Evolutionary conservation across 2,113 vertebrate genomes (phyloP), one percentile per base, ranked within the genome.

Genomic region (Propithecus coquereli): DNA sequence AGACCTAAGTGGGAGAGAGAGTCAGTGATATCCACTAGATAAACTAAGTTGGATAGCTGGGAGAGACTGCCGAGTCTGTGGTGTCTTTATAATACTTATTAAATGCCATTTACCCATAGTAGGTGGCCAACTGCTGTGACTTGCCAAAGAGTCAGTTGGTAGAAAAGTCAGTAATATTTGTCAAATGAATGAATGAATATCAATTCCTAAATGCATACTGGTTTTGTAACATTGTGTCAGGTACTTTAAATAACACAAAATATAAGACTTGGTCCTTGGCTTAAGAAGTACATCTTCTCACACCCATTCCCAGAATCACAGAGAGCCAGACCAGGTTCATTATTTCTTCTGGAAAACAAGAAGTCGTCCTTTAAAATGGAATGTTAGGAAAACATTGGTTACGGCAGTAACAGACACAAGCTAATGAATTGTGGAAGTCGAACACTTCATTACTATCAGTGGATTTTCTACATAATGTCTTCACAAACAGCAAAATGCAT

Each of bases 331-430:
- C 32, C 6, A 54, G 5, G 5, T 74, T 90, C 11, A 52, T 40
- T 54, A 45, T 89, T 92, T 93, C 54, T 96, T 86, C 6, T 73
- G 45, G 63, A 90, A 94, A 94, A 73, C 9, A 71, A 87, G 20
- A 92, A 34, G 30, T 70, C 40, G 52, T 80, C 47, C 63, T 54
- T 87, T 66, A 68, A 83, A 90, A 93, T 47, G 34, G 45, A 86
- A 95, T 32, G 17, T 47, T 66, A 73, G 50, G 74, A 94, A 87
- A 94, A 47, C 14, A 76, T 6, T 77, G 40, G 20, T 83, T 88
- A 83, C 2, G 23, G 45, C 37, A 59, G 73, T 43, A 77, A 70
- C 8, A 86, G 47, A 81, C 3, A 57, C 8, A 20, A 59, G 12
- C 22, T 57, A 88, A 73, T 52, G 20, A 23, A 22, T 4, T 52